phyloP scores from a whole-genome alignment of 2,888 invertebrate genomes.

The Cephus spinipes region DNA sequence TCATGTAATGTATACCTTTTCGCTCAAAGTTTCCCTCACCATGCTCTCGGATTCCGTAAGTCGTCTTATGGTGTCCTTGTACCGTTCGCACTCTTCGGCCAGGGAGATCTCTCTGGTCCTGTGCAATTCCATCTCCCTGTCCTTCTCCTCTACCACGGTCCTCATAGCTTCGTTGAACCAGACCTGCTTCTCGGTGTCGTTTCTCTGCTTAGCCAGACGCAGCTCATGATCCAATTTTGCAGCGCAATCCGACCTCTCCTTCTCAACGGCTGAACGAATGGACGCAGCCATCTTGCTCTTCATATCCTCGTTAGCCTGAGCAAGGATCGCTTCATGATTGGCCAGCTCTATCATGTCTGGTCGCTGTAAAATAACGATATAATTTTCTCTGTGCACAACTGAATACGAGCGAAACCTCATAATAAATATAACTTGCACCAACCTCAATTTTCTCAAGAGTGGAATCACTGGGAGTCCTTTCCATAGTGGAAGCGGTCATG shows the following conservation, averaged over 20 bases:
- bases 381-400: not conserved
- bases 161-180: constrained; percentile 75
- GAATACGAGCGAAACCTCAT: not conserved
- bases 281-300: constrained; percentile 72
- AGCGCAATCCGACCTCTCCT: constrained; percentile 70
- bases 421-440: constrained; percentile 9
- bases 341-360: constrained; percentile 74
- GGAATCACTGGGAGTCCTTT: constrained; percentile 81
- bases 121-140: constrained; percentile 75
- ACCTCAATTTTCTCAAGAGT: constrained; percentile 82
- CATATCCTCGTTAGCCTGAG: constrained; percentile 77
- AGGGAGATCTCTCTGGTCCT: constrained; percentile 74
- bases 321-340: constrained; percentile 76
- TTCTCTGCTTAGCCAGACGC: constrained; percentile 66
- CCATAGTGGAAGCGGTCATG: constrained; percentile 80
- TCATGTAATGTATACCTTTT: constrained; percentile 48
- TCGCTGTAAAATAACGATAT: constrained; percentile 56
- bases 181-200: constrained; percentile 70
- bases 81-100: constrained; percentile 74
- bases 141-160: constrained; percentile 78
- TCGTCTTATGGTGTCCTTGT: constrained; percentile 77
- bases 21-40: constrained; percentile 67
- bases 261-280: constrained; percentile 69
- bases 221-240: constrained; percentile 66
- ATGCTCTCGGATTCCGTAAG: constrained; percentile 76